Evolutionary conservation across 37 sponge, comb jelly and placozoan species (phyloP).

Genomic region (Chondrilla cf. caribensis): DNA sequence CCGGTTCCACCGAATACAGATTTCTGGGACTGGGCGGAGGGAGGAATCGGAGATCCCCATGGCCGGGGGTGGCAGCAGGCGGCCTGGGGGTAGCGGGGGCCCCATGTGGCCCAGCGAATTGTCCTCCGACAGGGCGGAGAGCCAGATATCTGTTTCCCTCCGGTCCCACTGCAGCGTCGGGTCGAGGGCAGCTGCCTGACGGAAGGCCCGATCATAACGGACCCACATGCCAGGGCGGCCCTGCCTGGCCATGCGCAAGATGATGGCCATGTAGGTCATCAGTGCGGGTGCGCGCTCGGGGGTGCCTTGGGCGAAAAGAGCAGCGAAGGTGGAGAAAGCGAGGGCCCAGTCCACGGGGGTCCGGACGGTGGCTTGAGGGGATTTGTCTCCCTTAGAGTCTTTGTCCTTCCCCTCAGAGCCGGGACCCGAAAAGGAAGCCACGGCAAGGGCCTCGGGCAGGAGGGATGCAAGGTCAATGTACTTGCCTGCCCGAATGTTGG

Average conservation of each 20-base stretch:
- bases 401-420: background rate
- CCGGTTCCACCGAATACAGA: background rate
- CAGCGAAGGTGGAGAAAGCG: conserved; percentile 8
- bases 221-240: background rate
- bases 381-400: conserved; percentile 1
- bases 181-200: conserved; percentile 15
- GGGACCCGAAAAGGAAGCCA: background rate
- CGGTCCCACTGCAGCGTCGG: conserved; percentile 9
- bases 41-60: background rate
- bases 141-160: background rate
- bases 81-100: background rate
- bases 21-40: background rate
- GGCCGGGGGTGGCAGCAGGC: background rate
- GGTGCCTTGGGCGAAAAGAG: background rate
- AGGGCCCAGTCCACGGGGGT: conserved; percentile 12
- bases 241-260: background rate
- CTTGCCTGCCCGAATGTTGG: background rate
- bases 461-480: background rate
- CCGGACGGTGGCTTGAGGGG: background rate
- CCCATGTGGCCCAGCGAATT: too few species aligned
- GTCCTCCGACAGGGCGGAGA: background rate
- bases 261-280: background rate
- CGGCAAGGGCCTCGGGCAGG: conserved; percentile 8
- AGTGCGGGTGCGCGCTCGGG: background rate
- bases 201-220: background rate